Evolutionary conservation across 2,888 invertebrate genomes (phyloP).

Genomic region (Myathropa florea): DNA sequence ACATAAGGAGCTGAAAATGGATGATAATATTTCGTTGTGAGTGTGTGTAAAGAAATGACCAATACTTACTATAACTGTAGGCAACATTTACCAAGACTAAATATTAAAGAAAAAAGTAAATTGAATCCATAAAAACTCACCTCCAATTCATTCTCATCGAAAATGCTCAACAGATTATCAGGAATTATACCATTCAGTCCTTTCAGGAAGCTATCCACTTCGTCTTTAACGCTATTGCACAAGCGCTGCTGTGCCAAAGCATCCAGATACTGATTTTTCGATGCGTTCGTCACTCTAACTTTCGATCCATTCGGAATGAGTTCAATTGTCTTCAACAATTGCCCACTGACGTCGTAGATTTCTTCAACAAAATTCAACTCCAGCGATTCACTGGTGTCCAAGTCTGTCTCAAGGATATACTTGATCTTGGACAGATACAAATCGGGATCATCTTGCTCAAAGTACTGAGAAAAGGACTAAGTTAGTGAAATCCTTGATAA

Average conservation of each 20-base stretch:
- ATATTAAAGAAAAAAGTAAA: too few species aligned
- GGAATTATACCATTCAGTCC: conserved; percentile 96
- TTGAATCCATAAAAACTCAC: conserved; percentile 81
- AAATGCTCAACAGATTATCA: conserved; percentile 94
- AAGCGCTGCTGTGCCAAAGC: conserved; percentile 94
- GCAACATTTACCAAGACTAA: too few species aligned
- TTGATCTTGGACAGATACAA: conserved; percentile 95
- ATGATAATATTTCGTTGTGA: too few species aligned
- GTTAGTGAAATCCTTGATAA: neutral
- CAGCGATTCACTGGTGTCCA: conserved; percentile 88
- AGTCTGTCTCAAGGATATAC: conserved; percentile 94
- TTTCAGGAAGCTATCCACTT: conserved; percentile 93
- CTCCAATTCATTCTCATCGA: conserved; percentile 98
- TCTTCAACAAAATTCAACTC: conserved; percentile 95
- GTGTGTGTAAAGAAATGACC: too few species aligned
- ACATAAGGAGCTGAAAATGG: conserved; percentile 88
- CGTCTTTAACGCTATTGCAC: conserved; percentile 89
- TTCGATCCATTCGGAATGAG: conserved; percentile 91
- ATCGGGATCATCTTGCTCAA: conserved; percentile 97
- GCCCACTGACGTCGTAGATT: conserved; percentile 90
- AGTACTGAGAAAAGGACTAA: conserved; percentile 84
- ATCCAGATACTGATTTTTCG: conserved; percentile 89
- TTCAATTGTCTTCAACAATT: conserved; percentile 89
- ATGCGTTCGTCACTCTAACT: conserved; percentile 83
- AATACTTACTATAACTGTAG: too few species aligned